phyloP scores from a whole-genome alignment of 2,113 vertebrate species.

The Triplophysa dalaica region DNA sequence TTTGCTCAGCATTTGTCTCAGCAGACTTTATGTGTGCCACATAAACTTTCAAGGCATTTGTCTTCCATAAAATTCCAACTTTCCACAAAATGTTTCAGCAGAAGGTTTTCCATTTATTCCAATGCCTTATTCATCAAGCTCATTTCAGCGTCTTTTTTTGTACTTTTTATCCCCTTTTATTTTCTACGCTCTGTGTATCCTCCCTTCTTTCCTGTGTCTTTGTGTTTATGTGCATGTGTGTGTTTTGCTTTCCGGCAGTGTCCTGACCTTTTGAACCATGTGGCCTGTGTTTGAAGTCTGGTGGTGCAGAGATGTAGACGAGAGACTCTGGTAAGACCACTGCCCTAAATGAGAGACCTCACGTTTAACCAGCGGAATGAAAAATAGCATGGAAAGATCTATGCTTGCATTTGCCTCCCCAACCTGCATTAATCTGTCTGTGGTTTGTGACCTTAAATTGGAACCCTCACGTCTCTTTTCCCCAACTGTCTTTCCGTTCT shows the following conservation, averaged over 20 bases:
- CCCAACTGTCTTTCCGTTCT: constrained; percentile 18
- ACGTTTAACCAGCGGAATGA: constrained; percentile 15
- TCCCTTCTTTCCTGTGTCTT: constrained; percentile 1
- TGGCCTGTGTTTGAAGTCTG: constrained; percentile 30
- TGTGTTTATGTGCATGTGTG: background rate
- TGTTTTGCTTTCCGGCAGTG: constrained; percentile 6
- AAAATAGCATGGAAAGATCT: constrained; percentile 49
- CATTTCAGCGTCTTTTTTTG: constrained; percentile 5
- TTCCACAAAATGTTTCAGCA: constrained; percentile 24
- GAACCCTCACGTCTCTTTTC: background rate
- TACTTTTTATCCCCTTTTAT: background rate
- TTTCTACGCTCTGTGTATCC: background rate
- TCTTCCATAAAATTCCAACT: constrained; percentile 34
- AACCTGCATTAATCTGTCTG: constrained; percentile 43
- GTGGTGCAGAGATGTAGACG: constrained; percentile 42
- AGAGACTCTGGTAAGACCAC: constrained; percentile 39
- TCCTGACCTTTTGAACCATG: constrained; percentile 23
- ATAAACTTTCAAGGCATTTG: constrained; percentile 33
- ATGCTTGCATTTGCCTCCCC: constrained; percentile 3
- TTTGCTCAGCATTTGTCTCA: constrained; percentile 39
- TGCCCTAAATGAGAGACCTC: background rate
- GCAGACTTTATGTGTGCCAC: constrained; percentile 3
- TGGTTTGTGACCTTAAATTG: constrained; percentile 35
- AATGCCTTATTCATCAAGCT: constrained; percentile 14
- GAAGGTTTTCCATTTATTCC: background rate